Base-by-base conservation (phyloP, 1,140 invertebrate species). In the Cryptotermes secundus region DNA sequence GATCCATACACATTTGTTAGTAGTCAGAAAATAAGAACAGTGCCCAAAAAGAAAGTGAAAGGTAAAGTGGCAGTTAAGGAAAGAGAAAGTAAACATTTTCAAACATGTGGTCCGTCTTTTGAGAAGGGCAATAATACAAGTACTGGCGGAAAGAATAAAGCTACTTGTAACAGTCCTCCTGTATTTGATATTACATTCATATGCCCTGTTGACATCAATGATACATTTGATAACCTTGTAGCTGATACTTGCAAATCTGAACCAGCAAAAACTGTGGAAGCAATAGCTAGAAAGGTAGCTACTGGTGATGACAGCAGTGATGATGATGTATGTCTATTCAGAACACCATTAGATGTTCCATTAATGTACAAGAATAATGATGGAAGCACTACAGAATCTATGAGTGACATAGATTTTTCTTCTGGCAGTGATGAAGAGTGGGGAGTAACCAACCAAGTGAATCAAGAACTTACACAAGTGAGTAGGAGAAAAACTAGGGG, bases 191-290 rank as follows among this genome's bases (percentile, higher is more conserved):
- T 72, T 72, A 31, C 59, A 0, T 72, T 72, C 59, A 72, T 31
- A 72, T 72, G 59, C 31, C 59, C 59, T 72, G 59, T 72, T 31
- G 59, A 72, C 9, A 72, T 72, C 10, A 72, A 72, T 72, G n/a
- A 72, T 72, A 72, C 59, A 26, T 72, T 72, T 72, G 59, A 72
- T 72, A 72, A 72, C n/a, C 59, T 72, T 72, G 59, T 72, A 31
- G 59, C 59, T 72, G 31, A 72, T 72, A 72, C 59, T n/a, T 7
- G 12, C 7, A 72, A 72, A 72, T 12, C n/a, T 72, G 59, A 72
- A 72, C 59, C 59, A 7, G 26, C 9, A 14, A 72, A 72, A 72
- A 72, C n/a, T 9, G 2, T 72, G n/a, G 14, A 72, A 72, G 31
- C n/a, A 26, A 6, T n/a, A 12, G 7, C n/a, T 9, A 49, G 12